These are phyloP conservation scores for Masticophis lateralis DNA, from an alignment of 2,797 vertebrate genomes.

Conservation along the genomic window DNA sequence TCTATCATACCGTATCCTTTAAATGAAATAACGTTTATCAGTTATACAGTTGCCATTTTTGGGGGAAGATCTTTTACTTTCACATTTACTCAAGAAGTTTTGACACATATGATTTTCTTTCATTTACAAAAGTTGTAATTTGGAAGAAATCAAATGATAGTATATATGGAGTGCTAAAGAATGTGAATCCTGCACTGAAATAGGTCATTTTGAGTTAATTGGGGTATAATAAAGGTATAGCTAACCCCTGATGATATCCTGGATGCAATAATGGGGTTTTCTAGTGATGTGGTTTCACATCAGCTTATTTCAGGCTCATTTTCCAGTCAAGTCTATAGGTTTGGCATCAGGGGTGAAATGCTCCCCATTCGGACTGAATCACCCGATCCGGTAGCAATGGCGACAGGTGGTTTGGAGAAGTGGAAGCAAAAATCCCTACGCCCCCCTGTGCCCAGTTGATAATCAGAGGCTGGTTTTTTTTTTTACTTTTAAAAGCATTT, in stretches of 20 bases:
- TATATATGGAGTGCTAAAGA: neutral
- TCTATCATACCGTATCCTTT: neutral
- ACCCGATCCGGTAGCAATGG: no score
- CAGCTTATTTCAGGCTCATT: neutral
- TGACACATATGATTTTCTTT: neutral
- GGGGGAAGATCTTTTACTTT: neutral
- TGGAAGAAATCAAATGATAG: neutral
- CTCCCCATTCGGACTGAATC: no score
- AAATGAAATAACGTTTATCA: neutral
- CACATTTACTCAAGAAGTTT: neutral
- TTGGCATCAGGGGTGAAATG: neutral
- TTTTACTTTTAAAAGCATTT: no score
- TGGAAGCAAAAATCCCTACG: no score
- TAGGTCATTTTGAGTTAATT: neutral
- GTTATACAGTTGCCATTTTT: neutral
- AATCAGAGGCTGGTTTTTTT: no score
- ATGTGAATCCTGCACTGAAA: neutral
- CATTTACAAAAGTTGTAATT: neutral
- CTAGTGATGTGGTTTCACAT: neutral
- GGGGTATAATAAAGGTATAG: neutral
- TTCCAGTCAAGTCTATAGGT: neutral
- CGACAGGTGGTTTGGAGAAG: fast-evolving
- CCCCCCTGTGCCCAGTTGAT: no score
- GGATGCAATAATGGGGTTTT: neutral
- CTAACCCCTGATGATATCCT: neutral